Conservation (phyloP, 2,797 vertebrate species). For the Esox lucius region DNA sequence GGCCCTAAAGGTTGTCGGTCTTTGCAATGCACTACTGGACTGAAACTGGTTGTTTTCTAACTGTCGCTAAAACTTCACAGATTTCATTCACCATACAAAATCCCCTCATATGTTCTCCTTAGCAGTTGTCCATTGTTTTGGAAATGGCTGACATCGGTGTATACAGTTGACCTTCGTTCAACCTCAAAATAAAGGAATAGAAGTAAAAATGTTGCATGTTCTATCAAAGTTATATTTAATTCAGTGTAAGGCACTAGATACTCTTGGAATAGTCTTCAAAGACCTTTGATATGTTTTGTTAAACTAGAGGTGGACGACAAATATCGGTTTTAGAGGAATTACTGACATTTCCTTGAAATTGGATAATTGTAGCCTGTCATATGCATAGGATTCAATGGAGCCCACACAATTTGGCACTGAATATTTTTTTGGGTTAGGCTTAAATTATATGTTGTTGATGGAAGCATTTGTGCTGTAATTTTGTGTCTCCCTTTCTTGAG, state of each 20-base stretch:
- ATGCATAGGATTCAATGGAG: slow-evolving; percentile 83
- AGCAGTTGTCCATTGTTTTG: slow-evolving; percentile 4
- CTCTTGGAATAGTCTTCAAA: slow-evolving; percentile 14
- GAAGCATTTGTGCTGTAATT: slow-evolving; percentile 89
- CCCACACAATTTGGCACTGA: slow-evolving; percentile 62
- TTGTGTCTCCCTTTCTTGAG: slow-evolving; percentile 87
- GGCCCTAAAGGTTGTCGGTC: not conserved
- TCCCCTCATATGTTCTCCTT: not conserved
- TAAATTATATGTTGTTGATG: slow-evolving; percentile 92
- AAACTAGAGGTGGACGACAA: slow-evolving; percentile 82
- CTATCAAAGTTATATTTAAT: slow-evolving; percentile 18
- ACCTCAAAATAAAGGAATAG: not conserved
- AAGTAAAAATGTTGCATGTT: slow-evolving; percentile 19
- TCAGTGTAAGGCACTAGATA: not conserved
- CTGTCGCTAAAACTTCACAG: not conserved
- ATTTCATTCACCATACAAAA: not conserved
- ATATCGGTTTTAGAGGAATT: slow-evolving; percentile 86
- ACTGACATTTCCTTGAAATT: slow-evolving; percentile 88
- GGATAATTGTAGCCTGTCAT: slow-evolving; percentile 90
- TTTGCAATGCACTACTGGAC: not conserved
- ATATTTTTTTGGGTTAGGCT: slow-evolving; percentile 81
- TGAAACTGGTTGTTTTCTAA: not conserved
- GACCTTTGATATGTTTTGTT: slow-evolving; percentile 76
- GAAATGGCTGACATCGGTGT: not conserved
- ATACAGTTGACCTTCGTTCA: not conserved